These are phyloP conservation scores for Stegana nigrithorax DNA, from an alignment of 2,888 invertebrate genomes.

Conservation along the genomic window DNA sequence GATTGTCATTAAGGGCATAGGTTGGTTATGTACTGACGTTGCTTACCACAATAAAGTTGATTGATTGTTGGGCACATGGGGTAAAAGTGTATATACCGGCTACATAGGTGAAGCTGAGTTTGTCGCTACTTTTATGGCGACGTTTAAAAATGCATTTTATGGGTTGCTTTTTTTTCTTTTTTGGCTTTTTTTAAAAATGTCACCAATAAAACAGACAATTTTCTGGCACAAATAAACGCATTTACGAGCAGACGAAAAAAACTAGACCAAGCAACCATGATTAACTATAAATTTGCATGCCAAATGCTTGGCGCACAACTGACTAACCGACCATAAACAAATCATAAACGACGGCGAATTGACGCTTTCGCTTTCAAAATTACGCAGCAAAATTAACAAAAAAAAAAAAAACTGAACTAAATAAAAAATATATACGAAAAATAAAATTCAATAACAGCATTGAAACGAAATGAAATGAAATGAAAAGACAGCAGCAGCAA, in stretches of 20 bases:
- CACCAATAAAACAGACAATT: background rate
- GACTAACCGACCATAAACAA: slow-evolving; percentile 1
- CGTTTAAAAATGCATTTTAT: background rate
- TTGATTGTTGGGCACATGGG: too few relatives aligned
- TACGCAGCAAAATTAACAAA: slow-evolving; percentile 13
- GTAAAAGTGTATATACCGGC: too few relatives aligned
- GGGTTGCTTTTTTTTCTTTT: background rate
- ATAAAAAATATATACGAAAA: background rate
- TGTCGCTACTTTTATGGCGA: background rate
- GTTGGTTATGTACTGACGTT: too few relatives aligned
- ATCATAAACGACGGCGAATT: slow-evolving; percentile 5
- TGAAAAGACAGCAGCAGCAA: background rate
- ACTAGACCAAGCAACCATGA: background rate
- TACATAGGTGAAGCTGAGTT: too few relatives aligned
- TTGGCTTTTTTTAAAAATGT: background rate
- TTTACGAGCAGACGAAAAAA: background rate
- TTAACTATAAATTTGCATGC: slow-evolving; percentile 12
- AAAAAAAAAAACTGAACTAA: too few relatives aligned
- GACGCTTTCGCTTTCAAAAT: slow-evolving; percentile 47
- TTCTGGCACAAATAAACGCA: background rate
- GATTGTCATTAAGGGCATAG: too few relatives aligned
- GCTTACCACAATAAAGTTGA: too few relatives aligned
- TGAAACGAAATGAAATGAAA: background rate
- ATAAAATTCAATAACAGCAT: background rate
- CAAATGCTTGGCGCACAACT: background rate